Percentiles rank a stretch among this genome's conserved stretches.
These are phyloP conservation scores for Amphipoea oculea DNA, from an alignment of 2,888 invertebrate genomes.

Conservation along the genomic window DNA sequence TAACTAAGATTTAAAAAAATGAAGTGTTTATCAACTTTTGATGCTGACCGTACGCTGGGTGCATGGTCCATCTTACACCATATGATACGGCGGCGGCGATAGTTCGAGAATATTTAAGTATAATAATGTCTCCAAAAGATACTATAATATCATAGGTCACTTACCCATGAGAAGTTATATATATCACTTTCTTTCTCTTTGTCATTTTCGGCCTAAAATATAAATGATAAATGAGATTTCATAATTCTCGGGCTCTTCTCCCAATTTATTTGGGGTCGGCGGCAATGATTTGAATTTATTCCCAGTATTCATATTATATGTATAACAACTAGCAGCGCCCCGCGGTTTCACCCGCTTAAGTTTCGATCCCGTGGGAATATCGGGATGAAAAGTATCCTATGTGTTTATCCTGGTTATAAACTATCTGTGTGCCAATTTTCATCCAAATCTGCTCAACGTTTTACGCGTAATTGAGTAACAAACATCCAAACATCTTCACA, in stretches of 20 bases:
- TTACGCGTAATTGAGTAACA: too few relatives aligned
- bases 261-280: not conserved
- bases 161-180: constrained; percentile 26
- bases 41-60: too few relatives aligned
- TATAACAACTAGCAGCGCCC: not conserved
- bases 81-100: not conserved
- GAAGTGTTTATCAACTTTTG: too few relatives aligned
- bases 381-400: too few relatives aligned
- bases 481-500: too few relatives aligned
- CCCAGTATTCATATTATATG: not conserved
- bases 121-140: not conserved
- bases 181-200: not conserved
- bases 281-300: not conserved
- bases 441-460: too few relatives aligned
- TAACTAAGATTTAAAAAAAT: too few relatives aligned
- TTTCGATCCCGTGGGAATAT: too few relatives aligned
- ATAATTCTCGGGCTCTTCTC: not conserved
- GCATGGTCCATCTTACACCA: not conserved
- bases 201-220: not conserved
- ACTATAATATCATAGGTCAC: not conserved
- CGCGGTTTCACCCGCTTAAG: too few relatives aligned
- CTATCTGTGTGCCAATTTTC: too few relatives aligned
- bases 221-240: not conserved
- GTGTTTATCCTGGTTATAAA: too few relatives aligned
- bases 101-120: not conserved